Evolutionary conservation across 2,888 invertebrate species (phyloP).

Genomic region (Agrochola macilenta): DNA sequence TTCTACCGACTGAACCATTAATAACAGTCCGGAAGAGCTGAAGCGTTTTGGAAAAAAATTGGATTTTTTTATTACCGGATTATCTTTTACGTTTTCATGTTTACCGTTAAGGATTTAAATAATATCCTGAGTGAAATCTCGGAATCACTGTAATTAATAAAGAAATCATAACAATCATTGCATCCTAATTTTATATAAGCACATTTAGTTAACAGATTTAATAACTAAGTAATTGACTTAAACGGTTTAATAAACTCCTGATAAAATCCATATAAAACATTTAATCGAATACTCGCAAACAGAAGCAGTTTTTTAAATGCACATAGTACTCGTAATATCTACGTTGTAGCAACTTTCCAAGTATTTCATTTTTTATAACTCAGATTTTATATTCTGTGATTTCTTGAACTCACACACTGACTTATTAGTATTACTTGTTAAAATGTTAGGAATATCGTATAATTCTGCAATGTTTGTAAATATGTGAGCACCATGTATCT

Average conservation of each 20-base stretch:
- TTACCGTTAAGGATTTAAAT: too few species aligned
- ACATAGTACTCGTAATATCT: neutral
- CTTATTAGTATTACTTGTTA: too few species aligned
- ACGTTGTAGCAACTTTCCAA: neutral
- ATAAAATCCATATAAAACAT: too few species aligned
- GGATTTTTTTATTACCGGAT: neutral
- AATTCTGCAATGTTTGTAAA: too few species aligned
- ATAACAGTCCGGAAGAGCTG: slow-evolving; percentile 1
- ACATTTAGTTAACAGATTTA: neutral
- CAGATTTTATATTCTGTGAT: too few species aligned
- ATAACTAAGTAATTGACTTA: neutral
- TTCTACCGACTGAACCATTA: slow-evolving; percentile 10
- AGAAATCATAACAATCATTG: neutral
- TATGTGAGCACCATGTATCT: too few species aligned
- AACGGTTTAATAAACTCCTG: too few species aligned
- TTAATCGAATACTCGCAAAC: too few species aligned
- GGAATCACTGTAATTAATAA: neutral
- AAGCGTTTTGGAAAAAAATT: neutral
- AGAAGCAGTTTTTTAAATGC: neutral
- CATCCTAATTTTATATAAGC: too few species aligned
- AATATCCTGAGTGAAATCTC: neutral
- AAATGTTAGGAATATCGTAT: too few species aligned
- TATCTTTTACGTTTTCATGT: neutral
- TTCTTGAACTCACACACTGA: too few species aligned
- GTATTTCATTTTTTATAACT: too few species aligned